Evolutionary conservation across 2,113 vertebrate species (phyloP), one percentile per base, ranked within the genome.

Genomic region (Rhodinocichla rosea): DNA sequence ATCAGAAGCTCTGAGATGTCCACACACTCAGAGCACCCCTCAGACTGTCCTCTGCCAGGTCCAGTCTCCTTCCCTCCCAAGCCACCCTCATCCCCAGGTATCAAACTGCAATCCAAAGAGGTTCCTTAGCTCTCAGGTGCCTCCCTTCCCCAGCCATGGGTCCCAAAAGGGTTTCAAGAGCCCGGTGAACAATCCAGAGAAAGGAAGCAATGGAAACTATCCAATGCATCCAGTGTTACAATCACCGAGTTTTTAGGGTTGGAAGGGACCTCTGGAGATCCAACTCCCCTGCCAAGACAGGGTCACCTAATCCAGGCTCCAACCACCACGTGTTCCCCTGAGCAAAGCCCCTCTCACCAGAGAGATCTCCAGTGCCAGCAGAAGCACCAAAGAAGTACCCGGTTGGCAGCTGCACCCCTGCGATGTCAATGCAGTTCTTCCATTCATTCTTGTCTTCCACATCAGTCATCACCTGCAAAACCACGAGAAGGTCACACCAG

Each of bases 351-450:
- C 92, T 95, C 97, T 97, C 94, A 99, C 99, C 99, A 21, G 99
- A 99, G 7, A 99, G 97, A 94, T 99, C 99, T n/a, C 99, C 99
- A 2, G 99, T 99, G 82, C 99, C 99, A 7, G 99, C 98, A 3
- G 99, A 99, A 64, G 99, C 99, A 19, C 99, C 99, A 10, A 99
- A 99, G 97, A 98, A 99, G 97, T 99, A 99, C 26, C 99, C 99
- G 0, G 99, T 99, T n/a, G 99, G 99, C 59, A 99, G 98, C 42
- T 99, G 98, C 75, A 99, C 99, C 0, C 99, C 99, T 2, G 98
- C 98, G 15, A 99, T 98, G 93, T 99, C 99, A 1, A 99, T 99
- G 97, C 99, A 99, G 84, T 99, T 99, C 97, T 99, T 99, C 99
- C 99, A 99, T 42, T 99, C 99, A 0, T 99, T 99, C 97, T 98